Evolutionary conservation across 2,113 vertebrate species (phyloP).

Genomic region (Syngnathus typhle): DNA sequence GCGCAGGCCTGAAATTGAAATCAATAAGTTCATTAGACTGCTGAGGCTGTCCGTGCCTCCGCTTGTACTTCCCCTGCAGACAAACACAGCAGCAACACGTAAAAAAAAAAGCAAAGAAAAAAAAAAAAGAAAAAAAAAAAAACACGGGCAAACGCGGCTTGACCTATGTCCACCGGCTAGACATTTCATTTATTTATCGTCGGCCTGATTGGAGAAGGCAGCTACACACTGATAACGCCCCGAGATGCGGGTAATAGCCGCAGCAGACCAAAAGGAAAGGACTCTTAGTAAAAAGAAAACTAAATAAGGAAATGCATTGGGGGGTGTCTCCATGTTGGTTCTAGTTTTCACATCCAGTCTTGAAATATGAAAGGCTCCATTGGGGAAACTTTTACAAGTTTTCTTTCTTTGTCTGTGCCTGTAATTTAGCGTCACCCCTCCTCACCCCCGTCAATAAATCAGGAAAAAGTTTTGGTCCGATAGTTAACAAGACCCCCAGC

Average conservation of each 20-base stretch:
- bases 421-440: slow-evolving; percentile 48
- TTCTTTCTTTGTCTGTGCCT: slow-evolving; percentile 56
- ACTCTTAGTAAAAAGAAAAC: slow-evolving; percentile 50
- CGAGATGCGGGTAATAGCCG: slow-evolving; percentile 59
- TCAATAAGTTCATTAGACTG: slow-evolving; percentile 85
- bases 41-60: slow-evolving; percentile 54
- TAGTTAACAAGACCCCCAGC: slow-evolving; percentile 63
- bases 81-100: slow-evolving; percentile 55
- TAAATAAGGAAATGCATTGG: slow-evolving; percentile 62
- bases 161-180: slow-evolving; percentile 68
- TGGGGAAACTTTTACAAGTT: slow-evolving; percentile 58
- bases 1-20: slow-evolving; percentile 77
- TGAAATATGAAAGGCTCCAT: slow-evolving; percentile 46
- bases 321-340: slow-evolving; percentile 56
- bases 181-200: slow-evolving; percentile 70
- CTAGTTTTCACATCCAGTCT: slow-evolving; percentile 38
- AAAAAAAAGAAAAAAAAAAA: slow-evolving; percentile 26
- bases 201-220: slow-evolving; percentile 63
- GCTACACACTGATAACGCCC: slow-evolving; percentile 68
- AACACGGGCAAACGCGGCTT: slow-evolving; percentile 56
- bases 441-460: slow-evolving; percentile 62
- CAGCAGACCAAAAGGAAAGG: slow-evolving; percentile 60
- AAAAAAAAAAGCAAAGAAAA: slow-evolving; percentile 16
- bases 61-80: slow-evolving; percentile 64
- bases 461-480: slow-evolving; percentile 64